Base-by-base conservation (phyloP, 2,113 vertebrate genomes). In the Stictonetta naevosa region DNA sequence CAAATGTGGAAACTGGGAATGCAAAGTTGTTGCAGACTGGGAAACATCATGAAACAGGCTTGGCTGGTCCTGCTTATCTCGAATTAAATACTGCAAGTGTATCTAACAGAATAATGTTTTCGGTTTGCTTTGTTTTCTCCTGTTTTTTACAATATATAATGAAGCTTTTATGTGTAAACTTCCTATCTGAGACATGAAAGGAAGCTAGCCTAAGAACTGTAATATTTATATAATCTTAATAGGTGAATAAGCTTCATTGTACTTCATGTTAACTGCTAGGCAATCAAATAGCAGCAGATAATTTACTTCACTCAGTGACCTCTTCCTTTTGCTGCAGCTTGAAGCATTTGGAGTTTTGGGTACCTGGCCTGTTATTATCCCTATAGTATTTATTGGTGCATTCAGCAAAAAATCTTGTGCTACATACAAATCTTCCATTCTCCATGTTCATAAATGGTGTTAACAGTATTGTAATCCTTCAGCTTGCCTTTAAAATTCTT, bases 341-440 rank as follows among this genome's bases (percentile, higher is more conserved):
- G 55, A 81, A 83, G 50, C 5, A 38, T 62, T 66, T 67, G 46
- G 69, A 84, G 33, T 33, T 48, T 48, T 55, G 77, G 55, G 69
- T 93, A 91, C 59, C 64, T 81, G 90, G 22, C 40, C 44, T 81
- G 33, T 73, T 91, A 8, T 86, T 88, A 69, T 69, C 56, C 62
- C 26, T 62, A 3, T 38, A 58, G 50, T 19, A 89, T 88, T 38
- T 83, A 38, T 25, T 69, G 28, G 64, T 69, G 56, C 4, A 2
- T 87, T 92, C 87, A 94, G 88, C 95, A 95, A 64, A 91, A 94
- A 95, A 89, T 91, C 69, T 93, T 93, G 77, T 11, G 28, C 38
- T 52, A 22, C 11, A 20, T 76, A 81, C 73, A 91, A 19, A 93
- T 83, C 85, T 87, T 77, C 78, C 62, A 29, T 87, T 91, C 55